Evolutionary conservation across 2,797 vertebrate genomes (phyloP).

Genomic region (Danio jaintianensis): DNA sequence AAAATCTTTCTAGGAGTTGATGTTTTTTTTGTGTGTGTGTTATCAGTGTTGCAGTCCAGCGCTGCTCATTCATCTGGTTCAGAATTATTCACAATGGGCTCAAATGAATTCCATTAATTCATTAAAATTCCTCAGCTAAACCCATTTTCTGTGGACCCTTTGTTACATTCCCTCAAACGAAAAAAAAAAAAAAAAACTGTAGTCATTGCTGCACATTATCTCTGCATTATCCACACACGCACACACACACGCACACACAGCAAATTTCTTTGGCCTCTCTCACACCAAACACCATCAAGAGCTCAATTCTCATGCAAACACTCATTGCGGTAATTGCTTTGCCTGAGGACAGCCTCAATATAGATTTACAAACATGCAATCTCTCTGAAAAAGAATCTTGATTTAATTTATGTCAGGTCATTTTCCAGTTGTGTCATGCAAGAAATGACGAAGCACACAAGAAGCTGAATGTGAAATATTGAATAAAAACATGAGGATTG

Average conservation of each 20-base stretch:
- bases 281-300: conserved; percentile 47
- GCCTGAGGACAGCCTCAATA: conserved; percentile 43
- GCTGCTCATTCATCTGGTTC: conserved; percentile 40
- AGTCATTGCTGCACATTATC: conserved; percentile 39
- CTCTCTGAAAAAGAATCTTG: not conserved
- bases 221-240: conserved; percentile 38
- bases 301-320: conserved; percentile 23
- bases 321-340: conserved; percentile 17
- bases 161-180: conserved; percentile 70
- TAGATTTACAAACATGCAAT: conserved; percentile 29
- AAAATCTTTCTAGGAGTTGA: conserved; percentile 12
- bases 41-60: not conserved
- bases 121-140: conserved; percentile 81
- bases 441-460: not conserved
- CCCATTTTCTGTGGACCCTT: conserved; percentile 80
- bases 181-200: conserved; percentile 27
- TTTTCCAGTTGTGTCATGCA: conserved; percentile 23
- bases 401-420: conserved; percentile 26
- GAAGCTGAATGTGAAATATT: conserved; percentile 14
- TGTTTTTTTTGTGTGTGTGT: not conserved
- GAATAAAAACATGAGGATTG: conserved; percentile 1
- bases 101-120: conserved; percentile 82
- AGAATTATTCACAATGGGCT: conserved; percentile 62
- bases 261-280: conserved; percentile 32
- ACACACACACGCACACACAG: conserved; percentile 42